Percentiles rank a stretch among this genome's conserved stretches.
These are phyloP conservation scores for Antechinus stuartii DNA, from an alignment of 2,113 vertebrate species.

Conservation along the genomic window DNA sequence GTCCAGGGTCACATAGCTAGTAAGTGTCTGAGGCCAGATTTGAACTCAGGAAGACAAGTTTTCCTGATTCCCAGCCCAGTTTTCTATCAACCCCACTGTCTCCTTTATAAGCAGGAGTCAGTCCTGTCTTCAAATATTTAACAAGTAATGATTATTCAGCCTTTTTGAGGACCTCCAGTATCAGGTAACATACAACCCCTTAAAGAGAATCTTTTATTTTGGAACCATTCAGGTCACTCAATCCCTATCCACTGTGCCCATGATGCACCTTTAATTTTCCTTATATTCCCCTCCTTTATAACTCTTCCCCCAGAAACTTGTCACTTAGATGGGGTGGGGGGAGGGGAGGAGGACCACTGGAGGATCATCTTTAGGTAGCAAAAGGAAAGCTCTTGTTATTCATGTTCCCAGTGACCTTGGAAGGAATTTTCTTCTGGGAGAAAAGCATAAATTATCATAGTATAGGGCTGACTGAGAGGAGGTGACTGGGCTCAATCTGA, in stretches of 20 bases:
- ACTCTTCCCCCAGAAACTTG: neutral
- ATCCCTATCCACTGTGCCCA: neutral
- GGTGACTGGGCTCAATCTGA: neutral
- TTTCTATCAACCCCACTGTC: neutral
- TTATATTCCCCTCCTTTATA: neutral
- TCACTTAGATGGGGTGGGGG: neutral
- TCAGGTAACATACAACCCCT: neutral
- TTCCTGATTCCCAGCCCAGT: neutral
- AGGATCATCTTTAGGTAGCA: neutral
- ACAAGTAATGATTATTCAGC: neutral
- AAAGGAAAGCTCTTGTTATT: neutral
- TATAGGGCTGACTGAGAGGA: neutral
- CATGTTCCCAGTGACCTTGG: neutral
- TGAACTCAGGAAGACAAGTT: neutral
- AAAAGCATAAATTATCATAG: neutral
- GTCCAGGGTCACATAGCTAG: neutral
- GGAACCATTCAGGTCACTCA: neutral
- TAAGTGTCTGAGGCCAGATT: too few species aligned
- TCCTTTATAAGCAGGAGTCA: neutral
- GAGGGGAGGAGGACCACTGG: neutral
- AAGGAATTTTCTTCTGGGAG: neutral
- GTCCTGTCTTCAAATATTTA: neutral
- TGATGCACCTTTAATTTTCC: neutral
- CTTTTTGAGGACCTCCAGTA: neutral
- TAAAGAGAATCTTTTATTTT: neutral